Evolutionary conservation across 92 coral and sea anemone species (phyloP).

Genomic region (Isaurus tuberculatus): DNA sequence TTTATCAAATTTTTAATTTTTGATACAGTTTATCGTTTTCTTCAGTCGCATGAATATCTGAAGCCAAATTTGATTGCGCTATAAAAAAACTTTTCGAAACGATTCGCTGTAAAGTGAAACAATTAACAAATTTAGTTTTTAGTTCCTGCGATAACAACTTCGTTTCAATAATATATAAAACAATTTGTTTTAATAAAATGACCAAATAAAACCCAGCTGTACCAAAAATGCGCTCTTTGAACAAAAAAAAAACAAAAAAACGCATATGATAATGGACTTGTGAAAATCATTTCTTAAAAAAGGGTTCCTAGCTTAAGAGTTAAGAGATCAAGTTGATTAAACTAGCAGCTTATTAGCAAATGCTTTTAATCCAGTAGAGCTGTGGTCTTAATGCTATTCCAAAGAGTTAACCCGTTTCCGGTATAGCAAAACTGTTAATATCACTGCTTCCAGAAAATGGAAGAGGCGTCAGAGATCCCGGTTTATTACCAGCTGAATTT

Average conservation of each 20-base stretch:
- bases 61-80: not conserved
- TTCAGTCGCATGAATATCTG: not conserved
- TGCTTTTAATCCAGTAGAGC: slow-evolving; percentile 34
- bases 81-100: not conserved
- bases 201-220: slow-evolving; percentile 19
- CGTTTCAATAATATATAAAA: not conserved
- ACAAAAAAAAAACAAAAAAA: too few species aligned
- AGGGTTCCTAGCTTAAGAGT: not conserved
- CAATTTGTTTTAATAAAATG: slow-evolving; percentile 14
- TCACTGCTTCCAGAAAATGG: slow-evolving; percentile 43
- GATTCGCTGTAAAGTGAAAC: slow-evolving; percentile 6
- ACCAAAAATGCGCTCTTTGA: not conserved
- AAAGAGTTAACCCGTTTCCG: slow-evolving; percentile 27
- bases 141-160: slow-evolving; percentile 41
- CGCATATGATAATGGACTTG: slow-evolving; percentile 7
- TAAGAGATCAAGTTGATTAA: slow-evolving; percentile 44
- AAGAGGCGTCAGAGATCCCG: slow-evolving; percentile 36
- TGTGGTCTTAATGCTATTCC: slow-evolving; percentile 23
- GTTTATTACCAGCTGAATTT: slow-evolving; percentile 41
- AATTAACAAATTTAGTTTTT: not conserved
- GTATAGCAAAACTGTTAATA: slow-evolving; percentile 43
- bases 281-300: slow-evolving; percentile 13
- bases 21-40: not conserved
- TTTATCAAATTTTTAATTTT: not conserved
- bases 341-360: slow-evolving; percentile 29